These are phyloP conservation scores for Sesamia inferens DNA, from an alignment of 2,888 invertebrate species.

Conservation along the genomic window DNA sequence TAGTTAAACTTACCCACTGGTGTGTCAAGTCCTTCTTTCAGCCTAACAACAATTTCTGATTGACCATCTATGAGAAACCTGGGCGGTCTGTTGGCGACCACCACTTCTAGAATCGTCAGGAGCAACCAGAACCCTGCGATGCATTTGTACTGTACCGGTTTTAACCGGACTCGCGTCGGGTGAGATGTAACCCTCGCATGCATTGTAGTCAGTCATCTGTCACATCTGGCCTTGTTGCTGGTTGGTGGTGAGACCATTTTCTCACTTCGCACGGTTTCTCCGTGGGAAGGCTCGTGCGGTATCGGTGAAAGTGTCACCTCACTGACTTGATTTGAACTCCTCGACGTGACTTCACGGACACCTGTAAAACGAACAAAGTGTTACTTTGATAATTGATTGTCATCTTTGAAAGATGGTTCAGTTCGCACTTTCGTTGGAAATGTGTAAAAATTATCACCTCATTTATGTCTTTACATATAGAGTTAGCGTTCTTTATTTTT, in stretches of 20 bases:
- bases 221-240: conserved; percentile 75
- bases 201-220: conserved; percentile 82
- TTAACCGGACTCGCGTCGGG: conserved; percentile 85
- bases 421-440: conserved; percentile 39
- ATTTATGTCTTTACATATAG: conserved; percentile 27
- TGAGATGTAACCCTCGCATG: conserved; percentile 71
- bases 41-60: conserved; percentile 96
- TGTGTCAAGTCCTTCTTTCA: conserved; percentile 96
- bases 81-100: conserved; percentile 94
- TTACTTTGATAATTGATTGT: conserved; percentile 68
- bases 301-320: conserved; percentile 86
- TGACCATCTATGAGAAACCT: conserved; percentile 96
- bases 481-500: conserved; percentile 8
- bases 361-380: conserved; percentile 79
- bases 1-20: conserved; percentile 93
- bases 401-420: conserved; percentile 71
- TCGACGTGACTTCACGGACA: conserved; percentile 75
- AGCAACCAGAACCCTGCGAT: conserved; percentile 69
- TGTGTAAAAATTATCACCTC: conserved; percentile 38
- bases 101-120: conserved; percentile 69
- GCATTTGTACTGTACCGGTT: conserved; percentile 71
- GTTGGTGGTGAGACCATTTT: conserved; percentile 81
- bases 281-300: conserved; percentile 76
- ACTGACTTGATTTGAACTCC: conserved; percentile 75
- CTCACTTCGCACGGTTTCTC: conserved; percentile 86